A percentile compares a stretch with the other conserved stretches of the same genome.
Conservation (phyloP, 2,113 vertebrate genomes). For the Lates calcarifer region DNA sequence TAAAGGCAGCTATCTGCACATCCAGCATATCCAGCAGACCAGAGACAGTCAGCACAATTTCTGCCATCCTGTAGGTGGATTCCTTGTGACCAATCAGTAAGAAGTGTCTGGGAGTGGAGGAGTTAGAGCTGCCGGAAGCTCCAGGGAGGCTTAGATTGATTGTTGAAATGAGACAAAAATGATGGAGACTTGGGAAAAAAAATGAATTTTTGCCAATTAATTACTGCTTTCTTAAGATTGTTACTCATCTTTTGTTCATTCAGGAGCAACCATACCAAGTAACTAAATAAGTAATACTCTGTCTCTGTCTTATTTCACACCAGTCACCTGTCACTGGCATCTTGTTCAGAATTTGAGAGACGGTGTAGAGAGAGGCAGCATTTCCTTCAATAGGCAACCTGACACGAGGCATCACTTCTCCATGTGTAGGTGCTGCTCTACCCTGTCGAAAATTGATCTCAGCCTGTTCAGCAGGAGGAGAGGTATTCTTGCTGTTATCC, state of each 20-base stretch:
- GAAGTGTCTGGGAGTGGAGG: neutral
- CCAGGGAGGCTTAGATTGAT: neutral
- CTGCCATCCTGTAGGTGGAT: conserved; percentile 35
- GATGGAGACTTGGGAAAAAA: neutral
- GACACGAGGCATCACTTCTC: conserved; percentile 31
- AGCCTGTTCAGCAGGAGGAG: neutral
- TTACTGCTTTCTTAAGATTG: neutral
- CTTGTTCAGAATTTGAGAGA: conserved; percentile 29
- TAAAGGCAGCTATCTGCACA: conserved; percentile 23
- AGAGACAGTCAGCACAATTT: conserved; percentile 2
- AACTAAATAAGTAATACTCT: neutral
- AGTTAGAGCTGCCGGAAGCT: neutral
- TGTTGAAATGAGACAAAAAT: conserved; percentile 8
- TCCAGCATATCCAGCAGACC: conserved; percentile 12
- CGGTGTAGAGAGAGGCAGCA: conserved; percentile 22
- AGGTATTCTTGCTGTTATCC: neutral
- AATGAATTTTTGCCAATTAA: neutral
- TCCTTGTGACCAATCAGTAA: conserved; percentile 6
- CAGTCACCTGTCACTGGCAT: conserved; percentile 26
- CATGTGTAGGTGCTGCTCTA: conserved; percentile 25
- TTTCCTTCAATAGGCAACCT: conserved; percentile 12
- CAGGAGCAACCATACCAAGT: neutral
- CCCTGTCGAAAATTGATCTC: conserved; percentile 48
- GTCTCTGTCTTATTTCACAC: neutral
- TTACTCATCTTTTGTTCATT: neutral